These are phyloP conservation scores for Misgurnus mizolepis DNA, from an alignment of 2,113 vertebrate genomes.

Conservation along the genomic window DNA sequence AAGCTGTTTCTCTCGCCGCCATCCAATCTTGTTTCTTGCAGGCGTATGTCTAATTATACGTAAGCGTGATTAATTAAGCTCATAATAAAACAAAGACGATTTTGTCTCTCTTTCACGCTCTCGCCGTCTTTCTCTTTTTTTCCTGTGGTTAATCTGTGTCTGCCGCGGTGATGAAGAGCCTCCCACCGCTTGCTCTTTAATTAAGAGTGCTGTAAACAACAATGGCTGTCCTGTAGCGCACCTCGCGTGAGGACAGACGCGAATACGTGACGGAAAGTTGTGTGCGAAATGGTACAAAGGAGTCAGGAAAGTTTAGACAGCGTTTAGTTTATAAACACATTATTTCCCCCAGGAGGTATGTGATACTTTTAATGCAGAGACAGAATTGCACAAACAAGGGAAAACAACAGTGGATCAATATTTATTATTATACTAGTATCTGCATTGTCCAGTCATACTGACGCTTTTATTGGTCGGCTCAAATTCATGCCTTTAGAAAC, in stretches of 20 bases:
- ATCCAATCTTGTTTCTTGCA: slow-evolving; percentile 52
- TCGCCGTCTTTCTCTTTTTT: slow-evolving; percentile 10
- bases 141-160: slow-evolving; percentile 21
- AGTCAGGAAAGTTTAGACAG: too few relatives aligned
- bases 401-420: slow-evolving; percentile 11
- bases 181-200: slow-evolving; percentile 44
- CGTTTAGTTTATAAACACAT: neutral
- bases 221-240: slow-evolving; percentile 27
- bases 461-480: neutral
- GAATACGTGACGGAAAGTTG: neutral
- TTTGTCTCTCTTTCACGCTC: slow-evolving; percentile 12
- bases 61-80: slow-evolving; percentile 65
- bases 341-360: neutral
- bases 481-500: slow-evolving; percentile 7
- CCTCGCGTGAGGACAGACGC: slow-evolving; percentile 2
- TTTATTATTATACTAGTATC: slow-evolving; percentile 11
- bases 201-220: slow-evolving; percentile 52
- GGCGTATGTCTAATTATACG: slow-evolving; percentile 62
- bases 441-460: neutral
- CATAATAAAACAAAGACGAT: slow-evolving; percentile 52
- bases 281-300: too few relatives aligned
- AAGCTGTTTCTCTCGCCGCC: slow-evolving; percentile 44
- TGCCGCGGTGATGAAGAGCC: slow-evolving; percentile 38
- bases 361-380: slow-evolving; percentile 21
- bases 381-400: neutral